phyloP scores from a whole-genome alignment of 2,113 vertebrate species.

The Labrus mixtus region DNA sequence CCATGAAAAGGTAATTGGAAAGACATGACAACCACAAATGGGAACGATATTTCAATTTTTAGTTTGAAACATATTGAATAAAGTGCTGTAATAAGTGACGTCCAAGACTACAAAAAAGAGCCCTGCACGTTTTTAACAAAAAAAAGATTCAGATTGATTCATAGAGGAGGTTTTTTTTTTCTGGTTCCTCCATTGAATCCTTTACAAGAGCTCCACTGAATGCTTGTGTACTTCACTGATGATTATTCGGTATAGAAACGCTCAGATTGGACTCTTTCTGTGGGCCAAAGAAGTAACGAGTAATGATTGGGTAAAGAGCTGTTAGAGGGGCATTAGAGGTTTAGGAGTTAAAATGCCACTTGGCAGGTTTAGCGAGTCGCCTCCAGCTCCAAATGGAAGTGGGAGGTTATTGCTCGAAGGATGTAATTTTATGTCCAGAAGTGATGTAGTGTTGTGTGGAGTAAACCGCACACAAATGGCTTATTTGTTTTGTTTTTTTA shows the following conservation, averaged over 20 bases:
- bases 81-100: too few relatives aligned
- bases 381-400: slow-evolving; percentile 11
- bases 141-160: too few relatives aligned
- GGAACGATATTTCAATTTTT: too few relatives aligned
- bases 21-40: neutral
- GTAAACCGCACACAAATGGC: neutral
- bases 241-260: neutral
- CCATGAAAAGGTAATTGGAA: neutral
- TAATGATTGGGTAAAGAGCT: neutral
- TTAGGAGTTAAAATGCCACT: slow-evolving; percentile 25
- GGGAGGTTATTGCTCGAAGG: slow-evolving; percentile 16
- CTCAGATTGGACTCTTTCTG: neutral
- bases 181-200: neutral
- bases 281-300: neutral
- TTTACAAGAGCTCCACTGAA: neutral
- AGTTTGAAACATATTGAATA: neutral
- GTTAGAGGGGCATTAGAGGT: slow-evolving; percentile 5
- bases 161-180: too few relatives aligned
- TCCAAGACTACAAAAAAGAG: too few relatives aligned
- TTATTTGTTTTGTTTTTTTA: neutral
- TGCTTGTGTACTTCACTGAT: neutral
- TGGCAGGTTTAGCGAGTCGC: neutral
- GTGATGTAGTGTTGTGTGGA: slow-evolving; percentile 12
- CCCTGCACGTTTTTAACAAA: too few relatives aligned
- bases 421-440: slow-evolving; percentile 16